These are phyloP conservation scores for Trichomalopsis sarcophagae DNA, from an alignment of 1,140 invertebrate species.

Conservation along the genomic window DNA sequence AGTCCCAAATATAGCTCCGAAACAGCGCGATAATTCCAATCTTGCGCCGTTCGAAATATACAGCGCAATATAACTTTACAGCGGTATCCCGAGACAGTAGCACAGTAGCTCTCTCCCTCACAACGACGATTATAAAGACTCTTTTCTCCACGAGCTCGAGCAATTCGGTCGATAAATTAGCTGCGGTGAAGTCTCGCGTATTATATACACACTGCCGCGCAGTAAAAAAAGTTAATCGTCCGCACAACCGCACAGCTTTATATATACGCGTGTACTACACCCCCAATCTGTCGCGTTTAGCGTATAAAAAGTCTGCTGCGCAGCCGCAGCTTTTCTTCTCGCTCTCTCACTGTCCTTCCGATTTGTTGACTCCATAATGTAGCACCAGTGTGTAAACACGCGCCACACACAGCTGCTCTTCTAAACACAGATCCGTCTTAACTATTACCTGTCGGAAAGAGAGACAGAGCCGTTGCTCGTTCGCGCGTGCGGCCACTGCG, in stretches of 20 bases:
- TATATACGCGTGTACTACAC: not conserved
- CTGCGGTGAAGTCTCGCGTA: not conserved
- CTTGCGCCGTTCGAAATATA: not conserved
- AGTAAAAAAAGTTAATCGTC: slow-evolving; percentile 2
- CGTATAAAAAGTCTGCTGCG: not conserved
- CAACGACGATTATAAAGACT: not conserved
- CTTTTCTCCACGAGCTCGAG: not conserved
- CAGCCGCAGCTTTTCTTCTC: too few relatives aligned
- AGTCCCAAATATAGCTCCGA: not conserved
- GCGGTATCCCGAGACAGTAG: too few relatives aligned
- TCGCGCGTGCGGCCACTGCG: not conserved
- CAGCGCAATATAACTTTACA: not conserved
- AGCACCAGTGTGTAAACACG: not conserved
- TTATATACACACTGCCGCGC: not conserved
- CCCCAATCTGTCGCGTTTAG: not conserved
- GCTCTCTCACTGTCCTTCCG: not conserved
- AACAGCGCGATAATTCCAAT: not conserved
- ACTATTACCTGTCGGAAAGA: not conserved
- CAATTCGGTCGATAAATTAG: not conserved
- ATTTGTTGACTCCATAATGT: not conserved
- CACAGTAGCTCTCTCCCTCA: not conserved
- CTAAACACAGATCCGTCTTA: not conserved
- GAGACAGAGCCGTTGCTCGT: not conserved
- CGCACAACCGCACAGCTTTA: not conserved
- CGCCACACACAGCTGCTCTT: not conserved